These are phyloP conservation scores for Escarpia spicata DNA, from an alignment of 2,888 invertebrate genomes.

Conservation along the genomic window DNA sequence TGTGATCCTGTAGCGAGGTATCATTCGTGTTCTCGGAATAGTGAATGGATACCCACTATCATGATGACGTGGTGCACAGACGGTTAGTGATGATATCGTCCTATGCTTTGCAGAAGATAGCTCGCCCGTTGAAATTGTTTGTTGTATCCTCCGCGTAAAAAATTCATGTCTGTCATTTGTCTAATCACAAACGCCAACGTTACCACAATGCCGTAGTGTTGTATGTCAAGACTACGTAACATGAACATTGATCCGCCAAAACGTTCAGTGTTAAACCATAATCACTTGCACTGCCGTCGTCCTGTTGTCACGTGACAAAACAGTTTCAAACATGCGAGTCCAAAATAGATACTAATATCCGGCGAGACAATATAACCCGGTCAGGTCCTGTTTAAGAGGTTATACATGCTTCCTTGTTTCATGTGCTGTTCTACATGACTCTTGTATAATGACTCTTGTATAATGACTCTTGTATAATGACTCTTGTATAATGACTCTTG, in stretches of 20 bases:
- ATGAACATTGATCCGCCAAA: not conserved
- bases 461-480: too few species aligned
- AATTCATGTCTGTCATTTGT: too few species aligned
- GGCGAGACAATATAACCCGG: not conserved
- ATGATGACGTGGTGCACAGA: too few species aligned
- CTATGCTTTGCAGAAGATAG: not conserved
- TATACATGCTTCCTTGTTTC: not conserved
- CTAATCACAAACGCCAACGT: not conserved
- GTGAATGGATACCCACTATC: too few species aligned
- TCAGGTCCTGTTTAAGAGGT: not conserved
- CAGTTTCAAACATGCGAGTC: not conserved
- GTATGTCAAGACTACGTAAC: not conserved
- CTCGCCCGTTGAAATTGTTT: not conserved
- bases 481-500: too few species aligned
- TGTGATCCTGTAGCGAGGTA: too few species aligned
- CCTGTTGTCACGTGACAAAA: not conserved
- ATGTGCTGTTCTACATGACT: too few species aligned
- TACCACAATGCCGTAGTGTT: not conserved
- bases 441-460: too few species aligned
- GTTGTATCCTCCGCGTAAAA: not conserved
- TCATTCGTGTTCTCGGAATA: too few species aligned
- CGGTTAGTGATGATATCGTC: not conserved
- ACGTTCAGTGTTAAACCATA: not conserved
- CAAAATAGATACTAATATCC: not conserved
- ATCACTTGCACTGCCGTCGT: not conserved